Evolutionary conservation across 2,797 vertebrate genomes (phyloP).

Genomic region (Anisognathus igniventris): DNA sequence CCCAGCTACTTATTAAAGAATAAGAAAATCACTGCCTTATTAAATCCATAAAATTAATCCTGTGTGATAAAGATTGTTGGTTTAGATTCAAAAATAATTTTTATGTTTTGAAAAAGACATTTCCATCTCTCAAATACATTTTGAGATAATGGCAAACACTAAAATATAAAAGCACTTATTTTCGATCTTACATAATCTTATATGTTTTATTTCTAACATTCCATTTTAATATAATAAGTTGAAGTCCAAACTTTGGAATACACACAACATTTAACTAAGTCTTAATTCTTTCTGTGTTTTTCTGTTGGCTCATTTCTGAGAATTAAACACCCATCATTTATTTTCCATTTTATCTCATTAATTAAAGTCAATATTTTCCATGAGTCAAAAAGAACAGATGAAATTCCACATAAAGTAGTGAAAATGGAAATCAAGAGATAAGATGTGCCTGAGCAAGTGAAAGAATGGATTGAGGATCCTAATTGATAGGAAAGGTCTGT

Average conservation of each 20-base stretch:
- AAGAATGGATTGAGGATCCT: background rate
- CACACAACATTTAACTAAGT: background rate
- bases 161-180: background rate
- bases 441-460: background rate
- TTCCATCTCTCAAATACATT: background rate
- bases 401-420: background rate
- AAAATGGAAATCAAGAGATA: background rate
- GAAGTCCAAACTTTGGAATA: background rate
- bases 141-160: background rate
- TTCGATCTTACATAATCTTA: background rate
- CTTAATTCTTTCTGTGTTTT: background rate
- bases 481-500: background rate
- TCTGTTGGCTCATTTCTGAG: background rate
- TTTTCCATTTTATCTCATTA: background rate
- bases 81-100: background rate
- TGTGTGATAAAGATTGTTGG: background rate
- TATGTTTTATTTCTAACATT: background rate
- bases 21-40: background rate
- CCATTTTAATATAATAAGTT: background rate
- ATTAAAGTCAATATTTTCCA: background rate
- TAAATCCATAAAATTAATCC: background rate
- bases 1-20: background rate
- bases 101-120: background rate
- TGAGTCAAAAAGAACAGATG: background rate
- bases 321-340: background rate